These are phyloP conservation scores for Calameuta filiformis DNA, from an alignment of 2,888 invertebrate genomes.

Conservation along the genomic window DNA sequence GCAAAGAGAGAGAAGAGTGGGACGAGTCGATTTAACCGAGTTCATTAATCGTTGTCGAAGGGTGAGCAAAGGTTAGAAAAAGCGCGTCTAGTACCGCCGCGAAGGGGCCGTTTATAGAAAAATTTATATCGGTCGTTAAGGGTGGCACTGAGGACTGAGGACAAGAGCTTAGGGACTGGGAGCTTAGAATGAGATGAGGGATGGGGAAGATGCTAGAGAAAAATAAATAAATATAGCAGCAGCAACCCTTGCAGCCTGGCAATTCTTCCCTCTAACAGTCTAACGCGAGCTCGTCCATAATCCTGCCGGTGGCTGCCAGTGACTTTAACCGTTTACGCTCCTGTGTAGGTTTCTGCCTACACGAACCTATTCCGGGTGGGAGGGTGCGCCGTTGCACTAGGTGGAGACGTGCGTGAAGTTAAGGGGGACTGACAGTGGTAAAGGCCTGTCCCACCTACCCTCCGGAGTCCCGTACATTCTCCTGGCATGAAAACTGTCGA, in stretches of 20 bases:
- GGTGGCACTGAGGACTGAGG: conserved; percentile 30
- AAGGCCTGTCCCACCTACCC: too few species aligned
- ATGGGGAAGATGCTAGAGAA: conserved; percentile 21
- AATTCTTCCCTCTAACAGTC: conserved; percentile 37
- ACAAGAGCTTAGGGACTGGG: conserved; percentile 10
- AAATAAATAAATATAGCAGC: conserved; percentile 56
- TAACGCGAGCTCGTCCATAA: conserved; percentile 54
- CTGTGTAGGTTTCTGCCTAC: not conserved
- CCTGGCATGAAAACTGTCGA: too few species aligned
- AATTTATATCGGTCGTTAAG: conserved; percentile 55
- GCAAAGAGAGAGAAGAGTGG: too few species aligned
- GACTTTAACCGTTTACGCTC: conserved; percentile 48
- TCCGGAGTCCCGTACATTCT: too few species aligned
- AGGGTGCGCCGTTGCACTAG: conserved; percentile 1
- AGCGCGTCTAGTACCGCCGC: conserved; percentile 16
- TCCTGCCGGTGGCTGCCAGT: conserved; percentile 49
- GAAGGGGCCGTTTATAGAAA: conserved; percentile 43
- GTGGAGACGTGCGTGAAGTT: conserved; percentile 52
- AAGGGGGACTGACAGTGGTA: too few species aligned
- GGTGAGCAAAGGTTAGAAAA: too few species aligned
- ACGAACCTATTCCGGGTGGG: too few species aligned
- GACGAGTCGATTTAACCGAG: too few species aligned
- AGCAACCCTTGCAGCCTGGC: conserved; percentile 40
- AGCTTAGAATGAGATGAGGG: conserved; percentile 17
- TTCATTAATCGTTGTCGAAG: too few species aligned